These are phyloP conservation scores for Theretra japonica DNA, from an alignment of 2,888 invertebrate genomes.

Conservation along the genomic window DNA sequence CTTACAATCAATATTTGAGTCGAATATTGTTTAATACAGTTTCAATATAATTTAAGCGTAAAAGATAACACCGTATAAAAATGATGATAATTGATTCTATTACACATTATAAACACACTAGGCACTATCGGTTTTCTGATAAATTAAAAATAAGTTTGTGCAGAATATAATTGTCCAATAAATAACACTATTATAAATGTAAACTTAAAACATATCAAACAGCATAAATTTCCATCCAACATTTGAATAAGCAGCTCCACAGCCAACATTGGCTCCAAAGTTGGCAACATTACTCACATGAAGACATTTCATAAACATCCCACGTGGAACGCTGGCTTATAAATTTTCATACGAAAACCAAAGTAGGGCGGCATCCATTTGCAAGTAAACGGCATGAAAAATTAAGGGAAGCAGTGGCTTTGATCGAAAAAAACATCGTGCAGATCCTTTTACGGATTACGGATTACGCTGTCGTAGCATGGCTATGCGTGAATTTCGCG, in stretches of 20 bases:
- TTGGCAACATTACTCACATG: background rate
- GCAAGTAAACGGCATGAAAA: conserved; percentile 6
- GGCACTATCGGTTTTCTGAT: too few relatives aligned
- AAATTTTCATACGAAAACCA: conserved; percentile 21
- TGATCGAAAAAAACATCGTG: conserved; percentile 4
- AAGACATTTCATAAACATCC: background rate
- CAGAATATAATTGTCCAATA: too few relatives aligned
- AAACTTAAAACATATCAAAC: background rate
- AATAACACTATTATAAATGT: too few relatives aligned
- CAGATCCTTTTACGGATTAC: conserved; percentile 18
- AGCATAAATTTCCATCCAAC: background rate
- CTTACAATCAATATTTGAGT: too few relatives aligned
- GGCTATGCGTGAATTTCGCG: background rate
- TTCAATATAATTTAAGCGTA: too few relatives aligned
- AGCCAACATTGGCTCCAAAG: conserved; percentile 7
- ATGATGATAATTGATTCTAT: too few relatives aligned
- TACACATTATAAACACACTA: too few relatives aligned
- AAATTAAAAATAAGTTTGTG: too few relatives aligned
- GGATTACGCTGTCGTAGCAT: background rate
- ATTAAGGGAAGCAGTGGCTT: background rate
- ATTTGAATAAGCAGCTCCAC: background rate
- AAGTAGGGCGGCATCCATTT: conserved; percentile 13
- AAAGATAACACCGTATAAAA: too few relatives aligned
- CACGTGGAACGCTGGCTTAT: conserved; percentile 20
- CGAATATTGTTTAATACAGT: too few relatives aligned